These are phyloP conservation scores for Romanogobio albipinnatus DNA, from an alignment of 2,113 vertebrate species.

Conservation along the genomic window DNA sequence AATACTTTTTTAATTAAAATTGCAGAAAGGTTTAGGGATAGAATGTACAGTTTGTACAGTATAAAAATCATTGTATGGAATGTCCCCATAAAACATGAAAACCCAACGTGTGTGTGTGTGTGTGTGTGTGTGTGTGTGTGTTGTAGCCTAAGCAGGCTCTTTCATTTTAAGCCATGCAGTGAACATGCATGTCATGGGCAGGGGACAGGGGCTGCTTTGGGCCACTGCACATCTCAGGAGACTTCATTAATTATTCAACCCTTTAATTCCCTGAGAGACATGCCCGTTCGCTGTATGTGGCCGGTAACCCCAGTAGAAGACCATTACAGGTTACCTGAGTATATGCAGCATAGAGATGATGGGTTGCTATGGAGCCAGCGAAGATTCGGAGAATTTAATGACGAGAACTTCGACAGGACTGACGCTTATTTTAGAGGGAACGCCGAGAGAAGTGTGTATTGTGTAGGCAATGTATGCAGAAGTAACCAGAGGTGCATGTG, in stretches of 20 bases:
- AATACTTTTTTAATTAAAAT: no score
- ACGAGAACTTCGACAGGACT: neutral
- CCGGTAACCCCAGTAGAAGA: slow-evolving; percentile 2
- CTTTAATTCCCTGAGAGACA: slow-evolving; percentile 61
- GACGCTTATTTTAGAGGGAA: neutral
- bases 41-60: no score
- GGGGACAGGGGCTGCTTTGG: slow-evolving; percentile 38
- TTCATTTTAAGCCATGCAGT: slow-evolving; percentile 37
- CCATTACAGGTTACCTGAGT: slow-evolving; percentile 5
- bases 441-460: neutral
- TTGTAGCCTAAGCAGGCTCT: neutral
- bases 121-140: slow-evolving; percentile 45
- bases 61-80: no score
- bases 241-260: slow-evolving; percentile 75
- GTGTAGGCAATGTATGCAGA: neutral
- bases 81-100: no score
- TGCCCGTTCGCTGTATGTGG: slow-evolving; percentile 5
- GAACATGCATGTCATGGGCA: slow-evolving; percentile 40
- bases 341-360: neutral
- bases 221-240: slow-evolving; percentile 69
- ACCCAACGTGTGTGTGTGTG: neutral
- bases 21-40: no score
- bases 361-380: slow-evolving; percentile 5
- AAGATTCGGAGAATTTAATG: neutral
- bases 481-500: neutral